phyloP scores from a whole-genome alignment of 2,888 invertebrate genomes.

The Lithophane semibrunnea region DNA sequence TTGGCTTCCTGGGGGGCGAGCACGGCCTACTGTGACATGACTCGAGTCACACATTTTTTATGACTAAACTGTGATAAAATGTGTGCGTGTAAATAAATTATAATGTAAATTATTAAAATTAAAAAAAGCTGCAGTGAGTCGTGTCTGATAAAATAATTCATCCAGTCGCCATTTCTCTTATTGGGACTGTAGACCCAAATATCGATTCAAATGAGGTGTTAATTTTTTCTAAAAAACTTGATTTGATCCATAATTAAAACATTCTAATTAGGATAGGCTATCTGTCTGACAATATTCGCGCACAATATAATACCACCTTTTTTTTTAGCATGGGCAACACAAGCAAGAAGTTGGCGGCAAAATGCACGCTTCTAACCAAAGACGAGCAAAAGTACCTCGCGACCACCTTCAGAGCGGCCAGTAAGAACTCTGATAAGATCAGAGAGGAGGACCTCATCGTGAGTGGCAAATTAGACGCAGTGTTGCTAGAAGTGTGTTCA shows the following conservation, averaged over 20 bases:
- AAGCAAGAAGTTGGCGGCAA: slow-evolving; percentile 92
- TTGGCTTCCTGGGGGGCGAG: too few relatives aligned
- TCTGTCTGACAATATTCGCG: background rate
- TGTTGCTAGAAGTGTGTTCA: slow-evolving; percentile 88
- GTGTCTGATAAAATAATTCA: background rate
- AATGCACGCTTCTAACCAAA: slow-evolving; percentile 91
- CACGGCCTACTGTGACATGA: too few relatives aligned
- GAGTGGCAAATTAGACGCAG: slow-evolving; percentile 88
- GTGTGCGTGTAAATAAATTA: too few relatives aligned
- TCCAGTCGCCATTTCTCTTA: background rate
- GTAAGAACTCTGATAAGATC: slow-evolving; percentile 92
- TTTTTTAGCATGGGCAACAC: slow-evolving; percentile 90
- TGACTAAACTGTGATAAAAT: too few relatives aligned
- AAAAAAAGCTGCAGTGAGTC: too few relatives aligned
- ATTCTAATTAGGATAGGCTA: background rate
- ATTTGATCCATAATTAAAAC: background rate
- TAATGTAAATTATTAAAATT: too few relatives aligned
- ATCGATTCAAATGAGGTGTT: background rate
- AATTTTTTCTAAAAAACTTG: background rate
- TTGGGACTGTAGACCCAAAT: background rate
- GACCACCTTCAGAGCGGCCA: slow-evolving; percentile 91
- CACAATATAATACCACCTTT: background rate
- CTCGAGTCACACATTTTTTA: too few relatives aligned
- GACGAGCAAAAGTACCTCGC: slow-evolving; percentile 92
- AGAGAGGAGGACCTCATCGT: slow-evolving; percentile 93